Evolutionary conservation across 2,888 invertebrate species (phyloP).

Genomic region (Bellardia bayeri): DNA sequence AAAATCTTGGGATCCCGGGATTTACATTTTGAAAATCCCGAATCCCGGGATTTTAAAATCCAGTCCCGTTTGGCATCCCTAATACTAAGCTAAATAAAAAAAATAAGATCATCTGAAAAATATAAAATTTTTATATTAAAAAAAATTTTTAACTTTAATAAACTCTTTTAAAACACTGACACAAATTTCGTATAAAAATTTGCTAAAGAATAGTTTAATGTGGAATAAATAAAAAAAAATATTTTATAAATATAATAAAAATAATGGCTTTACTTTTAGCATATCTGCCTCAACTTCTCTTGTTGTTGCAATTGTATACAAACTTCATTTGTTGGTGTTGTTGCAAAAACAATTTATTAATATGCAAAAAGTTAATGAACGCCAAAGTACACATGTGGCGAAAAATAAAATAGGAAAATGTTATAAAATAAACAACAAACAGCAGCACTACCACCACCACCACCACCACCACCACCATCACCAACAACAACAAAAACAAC

Average conservation of each 20-base stretch:
- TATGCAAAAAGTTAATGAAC: conserved; percentile 74
- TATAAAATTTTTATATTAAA: too few relatives aligned
- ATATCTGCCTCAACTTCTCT: conserved; percentile 17
- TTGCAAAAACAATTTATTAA: conserved; percentile 72
- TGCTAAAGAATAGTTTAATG: conserved; percentile 61
- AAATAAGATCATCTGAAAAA: too few relatives aligned
- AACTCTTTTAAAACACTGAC: conserved; percentile 24
- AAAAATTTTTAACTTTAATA: not conserved
- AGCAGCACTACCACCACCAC: conserved; percentile 20
- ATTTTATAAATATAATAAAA: conserved; percentile 70
- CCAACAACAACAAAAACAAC: conserved; percentile 27
- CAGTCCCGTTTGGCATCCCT: too few relatives aligned
- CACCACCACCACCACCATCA: conserved; percentile 13
- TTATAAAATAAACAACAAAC: conserved; percentile 58
- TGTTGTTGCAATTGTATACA: not conserved
- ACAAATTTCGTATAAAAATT: conserved; percentile 25
- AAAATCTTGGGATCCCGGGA: too few relatives aligned
- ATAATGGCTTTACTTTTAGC: conserved; percentile 37
- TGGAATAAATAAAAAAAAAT: conserved; percentile 30
- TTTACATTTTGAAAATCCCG: too few relatives aligned
- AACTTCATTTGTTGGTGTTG: conserved; percentile 34
- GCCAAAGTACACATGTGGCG: conserved; percentile 73
- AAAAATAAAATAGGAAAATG: conserved; percentile 66
- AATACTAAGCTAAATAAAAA: too few relatives aligned
- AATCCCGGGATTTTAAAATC: too few relatives aligned